phyloP scores from a whole-genome alignment of 2,113 vertebrate species.

The Perca schrenkii region DNA sequence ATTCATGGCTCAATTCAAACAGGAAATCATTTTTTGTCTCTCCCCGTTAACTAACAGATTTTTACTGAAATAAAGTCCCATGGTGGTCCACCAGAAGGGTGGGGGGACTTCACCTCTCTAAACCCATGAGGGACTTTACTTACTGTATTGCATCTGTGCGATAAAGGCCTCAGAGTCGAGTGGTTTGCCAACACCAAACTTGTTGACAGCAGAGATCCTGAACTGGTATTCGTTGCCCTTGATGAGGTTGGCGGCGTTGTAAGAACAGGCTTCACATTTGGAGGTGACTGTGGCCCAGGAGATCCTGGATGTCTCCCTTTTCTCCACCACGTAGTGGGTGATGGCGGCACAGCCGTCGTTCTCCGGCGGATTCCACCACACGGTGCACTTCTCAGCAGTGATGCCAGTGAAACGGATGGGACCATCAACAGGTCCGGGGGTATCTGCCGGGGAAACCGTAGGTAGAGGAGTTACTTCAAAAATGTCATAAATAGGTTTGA shows the following conservation, averaged over 20 bases:
- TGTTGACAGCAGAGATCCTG: slow-evolving; percentile 96
- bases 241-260: slow-evolving; percentile 92
- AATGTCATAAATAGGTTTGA: neutral
- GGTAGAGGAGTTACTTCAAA: neutral
- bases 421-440: slow-evolving; percentile 94
- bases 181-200: slow-evolving; percentile 94
- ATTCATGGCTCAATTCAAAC: no score
- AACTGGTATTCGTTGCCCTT: slow-evolving; percentile 99
- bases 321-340: slow-evolving; percentile 95
- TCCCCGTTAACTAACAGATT: no score
- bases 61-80: no score
- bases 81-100: no score
- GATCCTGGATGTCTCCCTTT: slow-evolving; percentile 97
- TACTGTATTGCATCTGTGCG: slow-evolving; percentile 98
- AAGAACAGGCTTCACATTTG: slow-evolving; percentile 94
- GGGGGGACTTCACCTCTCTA: no score
- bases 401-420: slow-evolving; percentile 97
- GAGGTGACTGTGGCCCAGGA: slow-evolving; percentile 95
- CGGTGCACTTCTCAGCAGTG: slow-evolving; percentile 93
- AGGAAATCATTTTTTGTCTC: no score
- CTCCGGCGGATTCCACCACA: slow-evolving; percentile 97
- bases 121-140: slow-evolving; percentile 69
- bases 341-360: slow-evolving; percentile 95
- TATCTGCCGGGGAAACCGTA: slow-evolving; percentile 82
- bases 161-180: slow-evolving; percentile 93